Evolutionary conservation across 2,113 vertebrate species (phyloP), one percentile per base, ranked within the genome.

Genomic region (Mionectes macconnelli): DNA sequence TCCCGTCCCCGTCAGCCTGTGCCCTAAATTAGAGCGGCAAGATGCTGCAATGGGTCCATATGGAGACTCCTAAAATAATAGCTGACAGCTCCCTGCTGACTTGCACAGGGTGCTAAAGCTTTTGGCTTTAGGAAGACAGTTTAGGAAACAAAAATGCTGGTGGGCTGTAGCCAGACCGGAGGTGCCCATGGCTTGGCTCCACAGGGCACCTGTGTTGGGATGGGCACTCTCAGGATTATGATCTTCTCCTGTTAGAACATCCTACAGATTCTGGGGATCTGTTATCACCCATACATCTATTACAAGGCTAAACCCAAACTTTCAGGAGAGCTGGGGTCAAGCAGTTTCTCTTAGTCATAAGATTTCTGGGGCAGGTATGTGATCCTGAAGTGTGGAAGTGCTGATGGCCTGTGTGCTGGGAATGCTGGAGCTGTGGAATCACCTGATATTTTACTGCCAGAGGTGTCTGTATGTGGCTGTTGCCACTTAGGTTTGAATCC

Each of bases 21-120:
- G 95, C 89, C 96, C 95, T 93, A 90, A 92, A 95, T 94, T 70
- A 59, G 89, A 95, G 94, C 64, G 35, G 90, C 68, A n/a, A 47
- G 94, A 84, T 94, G 91, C 86, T 90, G 91, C 80, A 53, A 0
- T 90, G 94, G 95, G 95, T 47, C 96, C 96, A 95, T 69, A 94
- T 96, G 95, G 95, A 96, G 94, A 67, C 93, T 95, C 94, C 73
- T 12, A 97, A 96, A 95, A 95, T 95, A 97, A 89, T 75, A 90
- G 84, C 76, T 96, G 80, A 40, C 73, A 89, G 84, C 89, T 96
- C 84, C 10, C 55, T 86, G 90, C 91, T 89, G 94, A 67, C 90
- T 95, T 37, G 85, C 72, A 80, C 13, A 47, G 95, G 90, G 88
- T 50, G 92, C 93, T 87, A 3, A 47, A 92, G 79, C 92, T 92